Conservation (phyloP, 2,113 vertebrate species). For the Misgurnus anguillicaudatus region DNA sequence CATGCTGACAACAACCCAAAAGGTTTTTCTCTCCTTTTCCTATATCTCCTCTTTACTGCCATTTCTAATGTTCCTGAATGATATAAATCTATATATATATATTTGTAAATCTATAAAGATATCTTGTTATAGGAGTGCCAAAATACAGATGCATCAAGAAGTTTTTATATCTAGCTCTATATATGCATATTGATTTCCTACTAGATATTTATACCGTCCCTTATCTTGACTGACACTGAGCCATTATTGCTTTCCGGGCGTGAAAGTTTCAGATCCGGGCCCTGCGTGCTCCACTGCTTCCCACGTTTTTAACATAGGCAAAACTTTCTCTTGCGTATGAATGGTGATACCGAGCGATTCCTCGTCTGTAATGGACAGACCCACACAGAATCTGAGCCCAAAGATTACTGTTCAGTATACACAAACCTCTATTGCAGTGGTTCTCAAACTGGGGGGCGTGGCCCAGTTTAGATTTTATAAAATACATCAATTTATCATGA, state of each 20-base stretch:
- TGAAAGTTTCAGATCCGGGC: constrained; percentile 36
- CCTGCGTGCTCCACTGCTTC: constrained; percentile 16
- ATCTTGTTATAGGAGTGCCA: constrained; percentile 73
- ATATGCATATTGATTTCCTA: constrained; percentile 50
- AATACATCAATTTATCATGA: too few relatives aligned
- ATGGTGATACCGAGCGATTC: not conserved
- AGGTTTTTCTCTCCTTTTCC: constrained; percentile 58
- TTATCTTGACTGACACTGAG: constrained; percentile 23
- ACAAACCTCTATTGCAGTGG: too few relatives aligned
- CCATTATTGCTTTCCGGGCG: constrained; percentile 20
- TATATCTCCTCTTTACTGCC: constrained; percentile 58
- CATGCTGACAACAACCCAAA: constrained; percentile 56
- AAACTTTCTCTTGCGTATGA: not conserved
- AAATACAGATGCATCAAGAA: constrained; percentile 63
- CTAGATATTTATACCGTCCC: constrained; percentile 37
- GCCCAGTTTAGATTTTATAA: too few relatives aligned
- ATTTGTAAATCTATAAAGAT: constrained; percentile 63
- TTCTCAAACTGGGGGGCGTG: too few relatives aligned
- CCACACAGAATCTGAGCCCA: too few relatives aligned
- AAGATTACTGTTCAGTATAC: too few relatives aligned
- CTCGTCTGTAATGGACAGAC: not conserved
- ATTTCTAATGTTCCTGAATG: constrained; percentile 64
- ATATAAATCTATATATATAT: constrained; percentile 63
- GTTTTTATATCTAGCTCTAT: constrained; percentile 58
- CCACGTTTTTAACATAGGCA: constrained; percentile 17